phyloP scores from a whole-genome alignment of 1,140 invertebrate genomes.

The Potamilus streckersoni region DNA sequence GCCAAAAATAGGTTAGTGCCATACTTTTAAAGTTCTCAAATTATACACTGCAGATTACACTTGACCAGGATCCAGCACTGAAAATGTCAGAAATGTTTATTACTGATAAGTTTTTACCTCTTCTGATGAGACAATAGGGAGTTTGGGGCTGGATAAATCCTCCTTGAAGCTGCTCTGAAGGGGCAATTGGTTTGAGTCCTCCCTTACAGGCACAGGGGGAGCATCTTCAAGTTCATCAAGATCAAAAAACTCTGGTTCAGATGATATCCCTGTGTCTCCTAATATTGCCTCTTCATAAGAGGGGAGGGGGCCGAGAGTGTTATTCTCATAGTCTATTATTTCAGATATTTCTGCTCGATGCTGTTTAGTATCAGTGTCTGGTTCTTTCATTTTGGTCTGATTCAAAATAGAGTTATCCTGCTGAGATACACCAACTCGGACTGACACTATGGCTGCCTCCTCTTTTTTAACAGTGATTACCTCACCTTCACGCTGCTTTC shows the following conservation, averaged over 20 bases:
- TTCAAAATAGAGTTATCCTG: conserved; percentile 8
- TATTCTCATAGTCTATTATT: conserved; percentile 38
- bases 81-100: too few relatives aligned
- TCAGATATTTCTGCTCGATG: conserved; percentile 22
- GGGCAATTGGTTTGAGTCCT: conserved; percentile 29
- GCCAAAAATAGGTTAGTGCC: too few relatives aligned
- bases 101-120: conserved; percentile 25
- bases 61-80: too few relatives aligned
- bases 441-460: conserved; percentile 3
- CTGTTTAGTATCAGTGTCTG: background rate
- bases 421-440: conserved; percentile 1
- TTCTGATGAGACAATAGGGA: conserved; percentile 18
- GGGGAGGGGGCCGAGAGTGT: conserved; percentile 27
- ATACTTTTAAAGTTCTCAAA: too few relatives aligned
- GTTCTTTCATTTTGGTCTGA: conserved; percentile 17
- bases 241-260: conserved; percentile 34
- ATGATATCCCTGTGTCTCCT: conserved; percentile 17
- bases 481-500: conserved; percentile 17
- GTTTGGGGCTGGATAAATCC: too few relatives aligned
- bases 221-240: conserved; percentile 45
- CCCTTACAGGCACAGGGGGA: conserved; percentile 41
- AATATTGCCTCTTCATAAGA: conserved; percentile 39
- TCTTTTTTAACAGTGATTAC: conserved; percentile 1
- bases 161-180: too few relatives aligned
- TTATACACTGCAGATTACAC: too few relatives aligned